Conservation (phyloP, 1,140 invertebrate species). For the Philaenus spumarius region DNA sequence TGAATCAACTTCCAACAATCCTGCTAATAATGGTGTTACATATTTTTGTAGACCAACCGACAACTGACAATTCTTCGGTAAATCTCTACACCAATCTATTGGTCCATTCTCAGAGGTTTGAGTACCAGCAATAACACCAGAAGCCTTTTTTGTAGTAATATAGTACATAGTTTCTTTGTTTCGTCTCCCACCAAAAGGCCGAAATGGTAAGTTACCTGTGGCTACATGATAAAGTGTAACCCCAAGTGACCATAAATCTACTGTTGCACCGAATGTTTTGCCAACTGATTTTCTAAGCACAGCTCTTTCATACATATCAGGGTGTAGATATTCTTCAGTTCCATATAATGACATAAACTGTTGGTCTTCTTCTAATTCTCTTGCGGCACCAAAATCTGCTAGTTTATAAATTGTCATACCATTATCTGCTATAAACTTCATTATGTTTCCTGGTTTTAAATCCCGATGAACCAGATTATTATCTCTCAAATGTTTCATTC, state of each 20-base stretch:
- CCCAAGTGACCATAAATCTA: slow-evolving; percentile 96
- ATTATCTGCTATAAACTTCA: slow-evolving; percentile 94
- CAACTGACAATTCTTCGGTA: slow-evolving; percentile 80
- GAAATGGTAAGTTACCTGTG: slow-evolving; percentile 90
- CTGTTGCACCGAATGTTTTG: slow-evolving; percentile 89
- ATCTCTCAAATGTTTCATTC: slow-evolving; percentile 93
- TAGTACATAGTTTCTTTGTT: slow-evolving; percentile 97
- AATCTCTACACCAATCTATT: slow-evolving; percentile 82
- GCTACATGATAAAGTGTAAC: slow-evolving; percentile 96
- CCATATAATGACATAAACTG: slow-evolving; percentile 95
- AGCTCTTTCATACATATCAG: slow-evolving; percentile 94
- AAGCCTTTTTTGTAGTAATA: slow-evolving; percentile 87
- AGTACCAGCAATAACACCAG: slow-evolving; percentile 88
- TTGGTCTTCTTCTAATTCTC: slow-evolving; percentile 92
- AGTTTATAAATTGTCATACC: slow-evolving; percentile 91
- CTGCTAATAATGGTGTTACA: slow-evolving; percentile 82
- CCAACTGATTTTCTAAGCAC: slow-evolving; percentile 85
- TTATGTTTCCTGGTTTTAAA: slow-evolving; percentile 95
- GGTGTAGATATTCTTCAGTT: slow-evolving; percentile 96
- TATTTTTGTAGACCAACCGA: slow-evolving; percentile 75
- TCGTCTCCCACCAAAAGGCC: slow-evolving; percentile 86
- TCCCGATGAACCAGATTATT: slow-evolving; percentile 93
- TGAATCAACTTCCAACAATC: slow-evolving; percentile 82
- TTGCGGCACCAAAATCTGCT: slow-evolving; percentile 95
- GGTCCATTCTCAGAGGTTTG: slow-evolving; percentile 86